Base-by-base conservation (phyloP, 2,113 vertebrate genomes). In the Micronisus gabar region DNA sequence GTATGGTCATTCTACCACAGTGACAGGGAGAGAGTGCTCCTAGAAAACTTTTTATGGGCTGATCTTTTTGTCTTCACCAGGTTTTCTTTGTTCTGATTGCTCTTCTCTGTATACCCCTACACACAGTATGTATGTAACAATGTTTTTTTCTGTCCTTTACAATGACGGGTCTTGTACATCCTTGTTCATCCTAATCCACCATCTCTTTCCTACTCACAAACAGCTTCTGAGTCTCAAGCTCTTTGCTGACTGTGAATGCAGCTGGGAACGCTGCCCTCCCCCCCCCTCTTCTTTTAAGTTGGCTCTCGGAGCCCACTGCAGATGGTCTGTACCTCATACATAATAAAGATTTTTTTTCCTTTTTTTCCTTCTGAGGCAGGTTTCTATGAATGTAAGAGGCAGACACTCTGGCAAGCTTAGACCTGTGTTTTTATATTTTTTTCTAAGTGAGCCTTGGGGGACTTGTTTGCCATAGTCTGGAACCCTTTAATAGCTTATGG, bases 311-410 rank as follows among this genome's bases (percentile, higher is more conserved):
- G 82, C 87, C 82, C 79, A 67, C 65, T 18, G 7, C 89, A 92
- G 92, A 95, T 97, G 92, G 92, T 92, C 88, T 87, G 47, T 71
- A 95, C 94, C 82, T 95, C 94, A 94, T 95, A 90, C 87, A 94
- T 97, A 95, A 83, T 70, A 86, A 80, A 71, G 66, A 68, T 67
- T 63, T 32, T 30, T 22, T 12, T 14, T 50, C 20, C 63, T 87
- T 94, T 75, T 67, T 34, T 66, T 7, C 36, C 40, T 96, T 96
- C 78, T 70, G 67, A 91, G 59, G 59, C 66, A 83, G 40, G 30
- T 92, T 90, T 75, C 91, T 75, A 8, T 91, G 80, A 86, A 68
- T 90, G 76, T 85, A 62, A 91, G 63, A 92, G 70, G 67, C 70
- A 95, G 86, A 91, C 52, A 73, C 45, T 82, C 87, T 91, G 94